Conservation (phyloP, 1,140 invertebrate species). For the Melitaea cinxia region DNA sequence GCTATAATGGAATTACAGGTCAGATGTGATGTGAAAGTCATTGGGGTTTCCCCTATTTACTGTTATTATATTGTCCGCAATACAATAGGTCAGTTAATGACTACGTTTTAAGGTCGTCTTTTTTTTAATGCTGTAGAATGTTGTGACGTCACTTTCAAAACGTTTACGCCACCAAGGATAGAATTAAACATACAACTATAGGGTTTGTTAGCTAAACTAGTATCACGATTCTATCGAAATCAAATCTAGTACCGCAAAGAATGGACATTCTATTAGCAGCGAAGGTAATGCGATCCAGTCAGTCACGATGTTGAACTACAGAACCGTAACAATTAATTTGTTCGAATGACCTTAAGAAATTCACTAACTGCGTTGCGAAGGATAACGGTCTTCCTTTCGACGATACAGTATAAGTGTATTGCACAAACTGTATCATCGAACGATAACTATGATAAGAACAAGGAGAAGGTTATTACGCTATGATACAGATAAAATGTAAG, state of each 20-base stretch:
- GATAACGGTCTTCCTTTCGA: neutral
- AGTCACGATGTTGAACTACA: constrained; percentile 30
- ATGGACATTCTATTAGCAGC: constrained; percentile 31
- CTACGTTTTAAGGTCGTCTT: neutral
- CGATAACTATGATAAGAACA: neutral
- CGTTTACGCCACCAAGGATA: neutral
- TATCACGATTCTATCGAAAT: constrained; percentile 39
- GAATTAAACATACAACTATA: neutral
- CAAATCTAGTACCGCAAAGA: constrained; percentile 19
- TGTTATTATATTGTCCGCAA: neutral
- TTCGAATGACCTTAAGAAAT: constrained; percentile 36
- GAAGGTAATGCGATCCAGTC: constrained; percentile 33
- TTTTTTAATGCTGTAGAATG: neutral
- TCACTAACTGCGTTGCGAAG: constrained; percentile 15
- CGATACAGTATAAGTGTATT: neutral
- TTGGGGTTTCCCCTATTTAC: neutral
- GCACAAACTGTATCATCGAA: neutral
- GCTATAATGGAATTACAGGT: too few relatives aligned
- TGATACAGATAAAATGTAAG: too few relatives aligned
- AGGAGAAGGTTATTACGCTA: neutral
- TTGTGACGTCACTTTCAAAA: too few relatives aligned
- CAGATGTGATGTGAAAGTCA: too few relatives aligned
- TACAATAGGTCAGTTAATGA: neutral
- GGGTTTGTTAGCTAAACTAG: neutral
- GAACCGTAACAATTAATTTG: constrained; percentile 28